A percentile compares a stretch with the other conserved stretches of the same genome.
These are phyloP conservation scores for Akabosia matsudoensis DNA, from an alignment of 1,140 invertebrate genomes.

Conservation along the genomic window DNA sequence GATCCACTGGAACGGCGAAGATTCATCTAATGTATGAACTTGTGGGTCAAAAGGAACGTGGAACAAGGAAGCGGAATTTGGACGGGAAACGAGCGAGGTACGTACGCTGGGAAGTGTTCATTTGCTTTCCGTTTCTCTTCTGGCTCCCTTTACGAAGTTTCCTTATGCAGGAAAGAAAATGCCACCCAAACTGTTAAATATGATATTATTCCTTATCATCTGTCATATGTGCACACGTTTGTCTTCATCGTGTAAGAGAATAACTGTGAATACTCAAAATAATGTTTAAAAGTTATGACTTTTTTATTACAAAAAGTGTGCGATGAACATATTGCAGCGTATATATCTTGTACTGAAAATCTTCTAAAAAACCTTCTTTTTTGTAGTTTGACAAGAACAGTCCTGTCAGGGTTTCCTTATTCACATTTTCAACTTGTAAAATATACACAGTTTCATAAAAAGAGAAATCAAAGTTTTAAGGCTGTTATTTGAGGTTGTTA, in stretches of 20 bases:
- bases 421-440: too few species aligned
- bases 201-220: not conserved
- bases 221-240: not conserved
- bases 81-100: not conserved
- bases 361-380: too few species aligned
- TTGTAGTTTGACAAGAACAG: too few species aligned
- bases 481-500: too few species aligned
- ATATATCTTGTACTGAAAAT: too few species aligned
- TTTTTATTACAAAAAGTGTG: not conserved
- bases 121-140: not conserved
- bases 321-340: not conserved
- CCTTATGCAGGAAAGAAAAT: not conserved
- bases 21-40: constrained; percentile 1
- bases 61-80: not conserved
- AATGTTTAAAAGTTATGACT: not conserved
- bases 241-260: not conserved
- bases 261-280: constrained; percentile 18
- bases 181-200: not conserved
- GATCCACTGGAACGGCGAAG: too few species aligned
- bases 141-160: not conserved
- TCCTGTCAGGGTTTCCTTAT: too few species aligned
- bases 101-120: not conserved
- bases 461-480: too few species aligned
- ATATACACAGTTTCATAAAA: too few species aligned
- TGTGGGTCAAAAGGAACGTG: not conserved